phyloP scores from a whole-genome alignment of 2,113 vertebrate genomes.

The Anolis carolinensis region DNA sequence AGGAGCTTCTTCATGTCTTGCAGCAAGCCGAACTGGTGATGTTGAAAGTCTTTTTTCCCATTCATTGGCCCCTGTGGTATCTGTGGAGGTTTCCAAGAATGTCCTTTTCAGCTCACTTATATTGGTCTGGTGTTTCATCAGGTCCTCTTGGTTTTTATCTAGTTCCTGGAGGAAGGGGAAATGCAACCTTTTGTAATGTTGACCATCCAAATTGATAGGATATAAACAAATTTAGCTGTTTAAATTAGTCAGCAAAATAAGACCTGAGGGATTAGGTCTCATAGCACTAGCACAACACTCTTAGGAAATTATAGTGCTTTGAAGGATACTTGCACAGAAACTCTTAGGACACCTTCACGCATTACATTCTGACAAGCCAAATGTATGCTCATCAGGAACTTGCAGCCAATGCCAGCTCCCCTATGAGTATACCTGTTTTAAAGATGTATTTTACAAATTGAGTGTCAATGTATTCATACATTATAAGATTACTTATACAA shows the following conservation, averaged over 20 bases:
- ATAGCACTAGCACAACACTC: conserved; percentile 75
- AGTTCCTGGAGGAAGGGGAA: conserved; percentile 74
- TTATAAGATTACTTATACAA: neutral
- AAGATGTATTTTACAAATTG: neutral
- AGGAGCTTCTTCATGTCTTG: conserved; percentile 83
- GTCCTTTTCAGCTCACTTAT: conserved; percentile 95
- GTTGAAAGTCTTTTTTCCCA: conserved; percentile 94
- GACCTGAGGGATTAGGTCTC: conserved; percentile 57
- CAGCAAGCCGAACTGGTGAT: conserved; percentile 82
- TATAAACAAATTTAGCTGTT: conserved; percentile 47
- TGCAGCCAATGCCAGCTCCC: neutral
- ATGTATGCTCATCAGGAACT: neutral
- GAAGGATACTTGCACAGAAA: conserved; percentile 63
- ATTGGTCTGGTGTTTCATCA: conserved; percentile 91
- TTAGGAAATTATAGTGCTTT: conserved; percentile 78
- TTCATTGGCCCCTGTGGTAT: conserved; percentile 80
- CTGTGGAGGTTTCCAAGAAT: conserved; percentile 87
- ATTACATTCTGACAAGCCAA: neutral
- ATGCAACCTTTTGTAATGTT: conserved; percentile 59
- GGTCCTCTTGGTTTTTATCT: conserved; percentile 84
- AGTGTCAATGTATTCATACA: conserved; percentile 8
- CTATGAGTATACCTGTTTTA: neutral
- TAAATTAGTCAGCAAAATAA: conserved; percentile 63
- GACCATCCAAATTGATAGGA: conserved; percentile 17
- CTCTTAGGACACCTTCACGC: conserved; percentile 21